Evolutionary conservation across 1,140 invertebrate species (phyloP).

Genomic region (Bombus picipes): DNA sequence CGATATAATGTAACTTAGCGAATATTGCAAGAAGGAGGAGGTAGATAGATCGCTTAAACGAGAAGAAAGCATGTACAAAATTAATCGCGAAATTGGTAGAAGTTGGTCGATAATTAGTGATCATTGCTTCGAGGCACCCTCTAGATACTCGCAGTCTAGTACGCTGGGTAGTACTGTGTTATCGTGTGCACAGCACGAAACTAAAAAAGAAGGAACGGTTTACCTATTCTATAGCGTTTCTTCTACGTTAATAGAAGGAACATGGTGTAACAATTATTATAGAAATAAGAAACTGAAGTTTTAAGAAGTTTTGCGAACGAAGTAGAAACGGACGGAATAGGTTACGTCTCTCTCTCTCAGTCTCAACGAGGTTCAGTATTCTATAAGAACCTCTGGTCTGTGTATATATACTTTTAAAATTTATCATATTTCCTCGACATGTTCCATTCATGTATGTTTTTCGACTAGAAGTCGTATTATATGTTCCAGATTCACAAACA

Average conservation of each 20-base stretch:
- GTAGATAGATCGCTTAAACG: constrained; percentile 59
- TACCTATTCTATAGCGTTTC: constrained; percentile 43
- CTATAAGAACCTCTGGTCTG: constrained; percentile 25
- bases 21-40: constrained; percentile 33
- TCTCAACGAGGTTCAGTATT: constrained; percentile 28
- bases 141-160: constrained; percentile 79
- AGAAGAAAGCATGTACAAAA: constrained; percentile 60
- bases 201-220: not conserved
- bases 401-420: constrained; percentile 46
- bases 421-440: not conserved
- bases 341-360: not conserved
- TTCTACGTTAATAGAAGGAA: not conserved
- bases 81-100: constrained; percentile 66
- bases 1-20: constrained; percentile 48
- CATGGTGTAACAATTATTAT: not conserved
- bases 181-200: constrained; percentile 44
- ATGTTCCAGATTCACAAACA: not conserved
- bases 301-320: not conserved
- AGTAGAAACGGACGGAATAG: constrained; percentile 21
- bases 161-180: constrained; percentile 77
- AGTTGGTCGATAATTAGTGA: constrained; percentile 63
- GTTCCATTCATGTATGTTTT: constrained; percentile 29
- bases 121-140: constrained; percentile 73
- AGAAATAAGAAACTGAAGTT: not conserved
- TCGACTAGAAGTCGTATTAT: constrained; percentile 16